Base-by-base conservation (phyloP, 2,888 invertebrate genomes). In the Smittia sp. region DNA sequence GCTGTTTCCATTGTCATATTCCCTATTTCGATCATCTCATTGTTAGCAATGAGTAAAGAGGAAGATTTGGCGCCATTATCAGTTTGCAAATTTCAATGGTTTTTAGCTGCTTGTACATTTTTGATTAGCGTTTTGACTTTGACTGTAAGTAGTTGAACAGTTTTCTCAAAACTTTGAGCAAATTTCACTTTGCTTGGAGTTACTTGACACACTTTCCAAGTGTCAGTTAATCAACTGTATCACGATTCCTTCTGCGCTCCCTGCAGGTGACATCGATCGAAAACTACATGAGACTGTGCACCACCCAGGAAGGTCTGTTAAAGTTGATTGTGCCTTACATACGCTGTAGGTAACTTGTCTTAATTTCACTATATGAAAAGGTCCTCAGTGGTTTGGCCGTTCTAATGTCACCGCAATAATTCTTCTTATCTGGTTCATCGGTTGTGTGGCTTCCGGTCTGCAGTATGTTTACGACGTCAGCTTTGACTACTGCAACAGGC, bases 1-100 rank as follows among this genome's bases (percentile, higher is more conserved):
- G 80, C 91, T 18, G 85, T 92, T 9, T 89, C 91, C 0, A 86
- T 87, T 0, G 79, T 87, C 11, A 88, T 91, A 46, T 86, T 92
- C 77, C 90, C 91, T 0, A 85, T 88, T 0, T 87, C 89, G 0
- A 87, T 88, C 0, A 87, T 90, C 3, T 87, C 90, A 0, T 85
- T 92, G 41, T 81, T 92, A 15, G 89, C 91, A 0, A 89, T 88
- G 0, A 80, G 85, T 74, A 84, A 85, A 79, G 86, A 88, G 75
- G 72, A 72, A 22, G 72, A 72, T 20, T 52, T 62, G 39, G 13
- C 72, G 15, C 84, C 84, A 27, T 77, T 85, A 0, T 81, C 83
- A 1, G 86, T 90, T 0, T 92, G 92, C 81, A 83, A 84, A 74
- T 84, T 85, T 74, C 89, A 89, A 78, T 90, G 90, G 85, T 87